Base-by-base conservation (phyloP, 53 echinoderm and acorn worm genomes). In the Temnopleurus reevesii region DNA sequence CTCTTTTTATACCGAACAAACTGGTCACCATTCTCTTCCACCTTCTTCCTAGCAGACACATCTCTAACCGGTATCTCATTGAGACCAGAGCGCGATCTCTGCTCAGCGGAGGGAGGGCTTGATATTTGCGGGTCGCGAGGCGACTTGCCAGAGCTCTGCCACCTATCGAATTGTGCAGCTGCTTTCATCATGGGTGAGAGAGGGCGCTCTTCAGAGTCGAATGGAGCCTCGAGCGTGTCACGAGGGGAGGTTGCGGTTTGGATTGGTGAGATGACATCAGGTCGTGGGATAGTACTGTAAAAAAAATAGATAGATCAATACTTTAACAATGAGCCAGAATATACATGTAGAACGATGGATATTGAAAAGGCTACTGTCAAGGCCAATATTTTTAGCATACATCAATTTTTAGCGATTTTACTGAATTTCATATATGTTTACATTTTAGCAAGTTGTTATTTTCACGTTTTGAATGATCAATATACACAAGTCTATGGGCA, bases 151-250 rank as follows among this genome's bases (percentile, higher is more conserved):
- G 30, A 79, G 13, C 46, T 76, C 76, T 90, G 88, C 95, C 95
- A 95, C 2, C 90, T 41, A 28, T 95, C 90, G 47, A 95, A 80
- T 60, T 95, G 95, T 13, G 91, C 92, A 1, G 93, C 92, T 23
- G 95, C 95, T 92, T 93, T 95, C 92, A 95, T 93, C 95, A 95
- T 95, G 3, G 95, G 95, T 12, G 95, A 95, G 2, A 95, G 81
- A 36, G 95, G 95, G 61, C 95, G 89, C 51, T 89, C 91, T 18
- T 92, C 95, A 49, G 86, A 80, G 64, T 93, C 93, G 49, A 95
- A 93, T 19, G 95, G 91, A 12, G 89, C 81, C n/a, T 80, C 45
- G 54, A 91, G 81, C 1, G 61, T 61, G 45, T 59, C 43, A 45
- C 27, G 34, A 7, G 60, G 54, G 2, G 54, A 36, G 57, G 56